These are phyloP conservation scores for Masnerella sp. DNA, from an alignment of 2,888 invertebrate genomes.

Conservation along the genomic window DNA sequence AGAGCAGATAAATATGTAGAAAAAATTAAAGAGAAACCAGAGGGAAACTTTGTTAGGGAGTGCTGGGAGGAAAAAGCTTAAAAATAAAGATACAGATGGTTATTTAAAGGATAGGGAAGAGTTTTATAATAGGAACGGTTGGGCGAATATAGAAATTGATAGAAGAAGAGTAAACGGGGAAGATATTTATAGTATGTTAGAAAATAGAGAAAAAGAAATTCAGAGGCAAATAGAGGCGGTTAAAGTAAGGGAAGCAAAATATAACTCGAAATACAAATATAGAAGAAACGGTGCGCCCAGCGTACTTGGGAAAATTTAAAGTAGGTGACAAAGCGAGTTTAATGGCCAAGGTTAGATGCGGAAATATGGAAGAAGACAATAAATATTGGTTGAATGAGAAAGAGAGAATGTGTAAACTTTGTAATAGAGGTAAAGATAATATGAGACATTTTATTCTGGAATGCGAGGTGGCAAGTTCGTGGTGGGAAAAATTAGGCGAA, in stretches of 20 bases:
- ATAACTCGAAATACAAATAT: neutral
- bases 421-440: neutral
- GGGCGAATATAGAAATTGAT: neutral
- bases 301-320: neutral
- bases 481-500: too few relatives aligned
- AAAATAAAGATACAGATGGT: neutral
- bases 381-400: too few relatives aligned
- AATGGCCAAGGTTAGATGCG: neutral
- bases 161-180: too few relatives aligned
- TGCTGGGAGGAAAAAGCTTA: conserved; percentile 6
- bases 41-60: neutral
- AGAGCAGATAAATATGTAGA: conserved; percentile 9
- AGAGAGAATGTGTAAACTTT: neutral
- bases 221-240: neutral
- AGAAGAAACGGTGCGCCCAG: neutral
- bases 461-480: neutral
- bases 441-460: neutral
- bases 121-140: conserved; percentile 1
- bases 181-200: too few relatives aligned
- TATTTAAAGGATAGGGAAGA: neutral
- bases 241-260: neutral
- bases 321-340: neutral
- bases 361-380: too few relatives aligned
- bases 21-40: neutral
- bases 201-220: neutral